These are phyloP conservation scores for Lepidocyrtinus sp. DNA, from an alignment of 2,888 invertebrate genomes.

Conservation along the genomic window DNA sequence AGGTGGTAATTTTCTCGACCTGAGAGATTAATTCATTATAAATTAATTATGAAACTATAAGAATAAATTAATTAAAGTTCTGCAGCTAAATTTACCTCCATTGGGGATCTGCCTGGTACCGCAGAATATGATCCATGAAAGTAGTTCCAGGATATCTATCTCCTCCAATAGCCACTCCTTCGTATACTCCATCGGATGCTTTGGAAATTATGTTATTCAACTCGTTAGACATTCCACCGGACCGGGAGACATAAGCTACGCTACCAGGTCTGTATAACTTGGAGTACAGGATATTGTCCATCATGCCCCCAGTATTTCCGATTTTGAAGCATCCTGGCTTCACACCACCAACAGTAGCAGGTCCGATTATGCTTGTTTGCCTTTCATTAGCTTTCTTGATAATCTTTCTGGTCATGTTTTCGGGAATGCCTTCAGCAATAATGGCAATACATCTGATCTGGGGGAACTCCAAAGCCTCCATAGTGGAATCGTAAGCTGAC, in stretches of 20 bases:
- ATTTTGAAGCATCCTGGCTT: constrained; percentile 99
- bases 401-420: constrained; percentile 96
- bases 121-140: constrained; percentile 96
- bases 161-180: constrained; percentile 98
- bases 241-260: constrained; percentile 98
- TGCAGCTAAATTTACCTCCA: constrained; percentile 78
- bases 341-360: constrained; percentile 97
- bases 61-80: no score
- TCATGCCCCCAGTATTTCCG: constrained; percentile 99
- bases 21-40: no score
- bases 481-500: constrained; percentile 96
- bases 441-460: constrained; percentile 97
- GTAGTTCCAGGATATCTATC: constrained; percentile 98
- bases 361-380: constrained; percentile 90
- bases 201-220: constrained; percentile 98
- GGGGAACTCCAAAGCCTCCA: constrained; percentile 94
- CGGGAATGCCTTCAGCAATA: constrained; percentile 99
- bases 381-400: constrained; percentile 88
- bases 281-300: constrained; percentile 98
- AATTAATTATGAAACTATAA: no score
- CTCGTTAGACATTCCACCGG: constrained; percentile 99
- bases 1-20: constrained; percentile 98
- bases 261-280: constrained; percentile 97
- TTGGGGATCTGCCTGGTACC: constrained; percentile 79
- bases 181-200: constrained; percentile 96